Evolutionary conservation across 2,888 invertebrate species (phyloP).

Genomic region (Drosophila algonquin): DNA sequence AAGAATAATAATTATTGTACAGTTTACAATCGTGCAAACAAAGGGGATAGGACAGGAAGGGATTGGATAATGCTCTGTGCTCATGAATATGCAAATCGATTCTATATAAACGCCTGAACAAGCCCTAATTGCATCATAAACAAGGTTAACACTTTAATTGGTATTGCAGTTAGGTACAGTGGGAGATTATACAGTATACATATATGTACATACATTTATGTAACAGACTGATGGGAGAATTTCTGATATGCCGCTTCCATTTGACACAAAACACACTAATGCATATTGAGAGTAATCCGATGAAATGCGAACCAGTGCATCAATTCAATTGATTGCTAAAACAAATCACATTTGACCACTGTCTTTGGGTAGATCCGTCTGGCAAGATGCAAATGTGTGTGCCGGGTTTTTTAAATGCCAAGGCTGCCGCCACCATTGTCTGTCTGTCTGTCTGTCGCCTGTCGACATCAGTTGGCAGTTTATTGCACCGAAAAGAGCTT

Average conservation of each 20-base stretch:
- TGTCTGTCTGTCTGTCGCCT: slow-evolving; percentile 3
- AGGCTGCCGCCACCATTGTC: slow-evolving; percentile 38
- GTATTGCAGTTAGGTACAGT: slow-evolving; percentile 1
- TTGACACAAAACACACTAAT: no score
- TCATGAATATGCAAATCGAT: background rate
- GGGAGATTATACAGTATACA: background rate
- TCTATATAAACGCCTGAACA: background rate
- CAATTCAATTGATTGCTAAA: no score
- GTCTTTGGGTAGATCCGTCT: slow-evolving; percentile 25
- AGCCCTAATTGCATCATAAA: slow-evolving; percentile 23
- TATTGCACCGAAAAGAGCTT: slow-evolving; percentile 35
- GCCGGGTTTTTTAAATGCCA: slow-evolving; percentile 56
- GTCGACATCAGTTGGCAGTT: slow-evolving; percentile 44
- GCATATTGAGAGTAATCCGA: no score
- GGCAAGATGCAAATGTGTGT: slow-evolving; percentile 43
- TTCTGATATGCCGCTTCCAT: no score
- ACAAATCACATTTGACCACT: slow-evolving; percentile 19
- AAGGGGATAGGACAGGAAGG: background rate
- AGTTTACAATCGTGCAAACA: slow-evolving; percentile 12
- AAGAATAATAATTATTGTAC: slow-evolving; percentile 19
- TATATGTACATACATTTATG: background rate
- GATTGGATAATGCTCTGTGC: background rate
- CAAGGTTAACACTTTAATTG: background rate
- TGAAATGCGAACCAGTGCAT: background rate
- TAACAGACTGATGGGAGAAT: background rate